phyloP scores from a whole-genome alignment of 2,888 invertebrate species.

The Pachliopta kotzebuea region DNA sequence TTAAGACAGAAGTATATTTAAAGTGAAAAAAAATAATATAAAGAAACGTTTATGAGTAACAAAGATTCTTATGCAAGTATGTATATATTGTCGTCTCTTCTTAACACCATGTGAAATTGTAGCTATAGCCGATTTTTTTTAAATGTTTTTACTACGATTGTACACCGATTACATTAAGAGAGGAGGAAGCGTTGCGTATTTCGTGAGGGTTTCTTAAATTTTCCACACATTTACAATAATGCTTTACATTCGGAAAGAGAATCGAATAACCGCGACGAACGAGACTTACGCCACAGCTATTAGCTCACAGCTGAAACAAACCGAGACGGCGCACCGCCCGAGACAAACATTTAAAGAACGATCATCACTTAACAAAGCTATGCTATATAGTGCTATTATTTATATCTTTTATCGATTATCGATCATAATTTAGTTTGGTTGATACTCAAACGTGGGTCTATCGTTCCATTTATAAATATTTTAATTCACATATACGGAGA shows the following conservation, averaged over 20 bases:
- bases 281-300: slow-evolving; percentile 34
- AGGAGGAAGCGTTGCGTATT: slow-evolving; percentile 23
- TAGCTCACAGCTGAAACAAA: slow-evolving; percentile 29
- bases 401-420: background rate
- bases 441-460: too few species aligned
- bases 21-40: too few species aligned
- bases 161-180: slow-evolving; percentile 15
- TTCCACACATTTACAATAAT: slow-evolving; percentile 23
- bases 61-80: too few species aligned
- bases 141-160: too few species aligned
- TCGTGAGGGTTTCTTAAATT: slow-evolving; percentile 11
- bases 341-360: background rate
- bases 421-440: too few species aligned
- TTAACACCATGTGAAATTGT: too few species aligned
- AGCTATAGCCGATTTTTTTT: too few species aligned
- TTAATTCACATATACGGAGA: too few species aligned
- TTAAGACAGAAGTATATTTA: too few species aligned
- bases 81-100: too few species aligned
- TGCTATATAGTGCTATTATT: slow-evolving; percentile 2
- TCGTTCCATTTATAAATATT: too few species aligned
- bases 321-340: slow-evolving; percentile 10
- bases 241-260: slow-evolving; percentile 23
- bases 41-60: too few species aligned
- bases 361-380: background rate
- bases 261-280: slow-evolving; percentile 10